A percentile compares a stretch with the other conserved stretches of the same genome.
These are phyloP conservation scores for Puntigrus tetrazona DNA, from an alignment of 2,113 vertebrate species.

Conservation along the genomic window DNA sequence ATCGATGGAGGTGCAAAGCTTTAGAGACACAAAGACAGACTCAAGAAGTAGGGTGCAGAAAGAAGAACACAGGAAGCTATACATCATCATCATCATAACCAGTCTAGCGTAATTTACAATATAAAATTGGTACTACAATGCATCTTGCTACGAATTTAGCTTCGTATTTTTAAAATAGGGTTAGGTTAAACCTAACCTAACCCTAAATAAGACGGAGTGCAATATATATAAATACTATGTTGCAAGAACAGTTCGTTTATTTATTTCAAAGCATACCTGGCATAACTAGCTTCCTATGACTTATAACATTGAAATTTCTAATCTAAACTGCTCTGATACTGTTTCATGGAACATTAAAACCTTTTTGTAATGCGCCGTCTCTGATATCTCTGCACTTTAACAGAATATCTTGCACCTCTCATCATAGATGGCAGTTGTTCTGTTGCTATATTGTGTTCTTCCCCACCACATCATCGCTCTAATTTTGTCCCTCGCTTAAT, in stretches of 20 bases:
- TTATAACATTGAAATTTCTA: too few relatives aligned
- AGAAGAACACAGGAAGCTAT: background rate
- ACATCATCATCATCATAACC: background rate
- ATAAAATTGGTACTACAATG: background rate
- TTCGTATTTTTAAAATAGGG: background rate
- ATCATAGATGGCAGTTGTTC: background rate
- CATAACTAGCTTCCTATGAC: background rate
- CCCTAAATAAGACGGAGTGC: background rate
- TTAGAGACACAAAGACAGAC: slow-evolving; percentile 47
- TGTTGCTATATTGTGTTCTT: background rate
- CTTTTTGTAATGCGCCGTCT: background rate
- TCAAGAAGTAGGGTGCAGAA: slow-evolving; percentile 19
- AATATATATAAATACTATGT: background rate
- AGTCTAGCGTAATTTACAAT: background rate
- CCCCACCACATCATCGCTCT: background rate
- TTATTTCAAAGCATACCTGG: background rate
- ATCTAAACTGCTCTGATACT: background rate
- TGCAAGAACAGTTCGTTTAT: background rate
- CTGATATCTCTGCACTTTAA: background rate
- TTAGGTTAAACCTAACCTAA: too few relatives aligned
- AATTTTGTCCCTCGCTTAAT: slow-evolving; percentile 20
- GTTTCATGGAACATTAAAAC: background rate
- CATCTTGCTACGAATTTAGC: background rate
- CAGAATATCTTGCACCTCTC: background rate
- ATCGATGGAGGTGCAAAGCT: slow-evolving; percentile 61